phyloP scores from a whole-genome alignment of 2,888 invertebrate species.

The Bombylius major region DNA sequence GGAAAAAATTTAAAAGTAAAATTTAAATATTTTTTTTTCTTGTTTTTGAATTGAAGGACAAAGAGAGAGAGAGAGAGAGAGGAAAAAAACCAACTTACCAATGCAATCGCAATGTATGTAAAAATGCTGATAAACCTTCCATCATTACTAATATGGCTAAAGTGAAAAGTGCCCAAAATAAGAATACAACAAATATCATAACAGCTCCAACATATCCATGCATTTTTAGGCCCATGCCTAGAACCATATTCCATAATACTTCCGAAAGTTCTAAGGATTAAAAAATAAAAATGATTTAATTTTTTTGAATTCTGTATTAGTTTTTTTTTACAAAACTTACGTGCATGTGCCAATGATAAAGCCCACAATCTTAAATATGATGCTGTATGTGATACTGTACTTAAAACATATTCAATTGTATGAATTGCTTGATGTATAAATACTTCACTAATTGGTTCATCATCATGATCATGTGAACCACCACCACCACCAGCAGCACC shows the following conservation, averaged over 20 bases:
- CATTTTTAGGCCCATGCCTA: conserved; percentile 54
- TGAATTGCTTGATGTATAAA: conserved; percentile 92
- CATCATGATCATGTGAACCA: conserved; percentile 35
- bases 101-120: conserved; percentile 94
- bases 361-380: conserved; percentile 96
- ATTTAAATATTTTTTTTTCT: not conserved
- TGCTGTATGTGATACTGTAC: conserved; percentile 93
- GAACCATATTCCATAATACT: conserved; percentile 89
- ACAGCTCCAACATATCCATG: conserved; percentile 56
- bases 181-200: conserved; percentile 70
- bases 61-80: not conserved
- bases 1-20: not conserved
- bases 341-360: conserved; percentile 86
- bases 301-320: not conserved
- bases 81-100: conserved; percentile 47
- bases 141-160: conserved; percentile 92
- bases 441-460: conserved; percentile 69
- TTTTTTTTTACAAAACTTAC: conserved; percentile 36
- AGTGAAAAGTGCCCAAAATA: conserved; percentile 81
- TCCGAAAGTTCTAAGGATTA: conserved; percentile 56
- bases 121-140: conserved; percentile 97
- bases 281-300: not conserved
- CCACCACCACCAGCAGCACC: conserved; percentile 33
- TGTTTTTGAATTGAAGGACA: not conserved
- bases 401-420: conserved; percentile 92